Evolutionary conservation across 1,140 invertebrate species (phyloP).

Genomic region (Brachionus plicatilis): DNA sequence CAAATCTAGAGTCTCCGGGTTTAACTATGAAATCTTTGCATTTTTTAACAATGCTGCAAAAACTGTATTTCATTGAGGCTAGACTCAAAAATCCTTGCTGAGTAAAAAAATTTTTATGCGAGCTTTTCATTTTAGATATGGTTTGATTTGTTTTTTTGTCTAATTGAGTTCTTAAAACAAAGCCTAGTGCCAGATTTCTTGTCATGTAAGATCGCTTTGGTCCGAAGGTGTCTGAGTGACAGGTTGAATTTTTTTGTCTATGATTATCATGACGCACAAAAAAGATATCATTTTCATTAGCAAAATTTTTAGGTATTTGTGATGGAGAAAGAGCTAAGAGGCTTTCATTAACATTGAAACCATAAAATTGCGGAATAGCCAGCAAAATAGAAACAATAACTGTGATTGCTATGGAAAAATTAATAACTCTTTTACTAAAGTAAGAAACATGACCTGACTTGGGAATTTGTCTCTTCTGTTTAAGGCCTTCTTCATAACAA

Average conservation of each 20-base stretch:
- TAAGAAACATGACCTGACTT: not conserved
- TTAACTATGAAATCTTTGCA: not conserved
- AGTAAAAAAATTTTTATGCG: conserved; percentile 19
- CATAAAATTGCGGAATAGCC: conserved; percentile 16
- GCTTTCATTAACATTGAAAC: conserved; percentile 12
- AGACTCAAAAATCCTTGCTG: conserved; percentile 5
- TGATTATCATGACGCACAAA: not conserved
- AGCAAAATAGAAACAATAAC: not conserved
- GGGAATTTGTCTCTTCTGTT: not conserved
- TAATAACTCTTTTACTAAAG: not conserved
- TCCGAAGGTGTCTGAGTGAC: not conserved
- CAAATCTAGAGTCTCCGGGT: not conserved
- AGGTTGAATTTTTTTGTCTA: not conserved
- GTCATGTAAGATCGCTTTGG: not conserved
- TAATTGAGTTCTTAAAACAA: not conserved
- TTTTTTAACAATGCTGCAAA: conserved; percentile 27
- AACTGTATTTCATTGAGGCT: not conserved
- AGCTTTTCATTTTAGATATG: not conserved
- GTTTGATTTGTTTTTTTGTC: conserved; percentile 5
- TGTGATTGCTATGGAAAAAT: not conserved
- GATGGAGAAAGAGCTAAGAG: not conserved
- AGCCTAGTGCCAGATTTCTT: conserved; percentile 7
- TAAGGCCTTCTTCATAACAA: not conserved
- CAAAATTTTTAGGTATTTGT: not conserved
- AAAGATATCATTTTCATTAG: not conserved